A percentile compares a stretch with the other conserved stretches of the same genome.
These are phyloP conservation scores for Dryococelus australis DNA, from an alignment of 2,888 invertebrate genomes.

Conservation along the genomic window DNA sequence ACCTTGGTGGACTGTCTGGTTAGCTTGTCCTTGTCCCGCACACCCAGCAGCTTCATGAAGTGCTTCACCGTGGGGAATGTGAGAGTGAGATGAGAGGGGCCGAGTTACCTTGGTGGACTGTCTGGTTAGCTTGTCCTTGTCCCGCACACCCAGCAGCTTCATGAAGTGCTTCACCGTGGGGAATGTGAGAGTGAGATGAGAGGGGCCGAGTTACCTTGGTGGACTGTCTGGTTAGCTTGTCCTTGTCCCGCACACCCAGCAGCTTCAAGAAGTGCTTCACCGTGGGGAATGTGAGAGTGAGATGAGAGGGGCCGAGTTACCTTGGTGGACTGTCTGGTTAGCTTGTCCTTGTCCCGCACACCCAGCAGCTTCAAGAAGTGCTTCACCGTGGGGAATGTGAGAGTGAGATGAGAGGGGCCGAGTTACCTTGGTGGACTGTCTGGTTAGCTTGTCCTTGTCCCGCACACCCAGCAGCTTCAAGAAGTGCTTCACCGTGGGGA, in stretches of 20 bases:
- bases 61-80: slow-evolving; percentile 90
- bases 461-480: slow-evolving; percentile 71
- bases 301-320: too few relatives aligned
- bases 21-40: too few relatives aligned
- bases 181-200: too few relatives aligned
- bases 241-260: slow-evolving; percentile 69
- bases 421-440: slow-evolving; percentile 64
- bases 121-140: too few relatives aligned
- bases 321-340: too few relatives aligned
- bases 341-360: too few relatives aligned
- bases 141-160: slow-evolving; percentile 70
- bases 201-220: too few relatives aligned
- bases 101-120: too few relatives aligned
- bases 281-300: too few relatives aligned
- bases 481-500: slow-evolving; percentile 81
- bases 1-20: too few relatives aligned
- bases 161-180: slow-evolving; percentile 84
- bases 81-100: too few relatives aligned
- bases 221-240: too few relatives aligned
- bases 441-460: slow-evolving; percentile 66
- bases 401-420: not conserved
- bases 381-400: slow-evolving; percentile 86
- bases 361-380: slow-evolving; percentile 72
- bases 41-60: slow-evolving; percentile 70
- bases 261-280: slow-evolving; percentile 79